These are phyloP conservation scores for Paramormyrops hopkinsi DNA, from an alignment of 2,797 vertebrate genomes.

Conservation along the genomic window DNA sequence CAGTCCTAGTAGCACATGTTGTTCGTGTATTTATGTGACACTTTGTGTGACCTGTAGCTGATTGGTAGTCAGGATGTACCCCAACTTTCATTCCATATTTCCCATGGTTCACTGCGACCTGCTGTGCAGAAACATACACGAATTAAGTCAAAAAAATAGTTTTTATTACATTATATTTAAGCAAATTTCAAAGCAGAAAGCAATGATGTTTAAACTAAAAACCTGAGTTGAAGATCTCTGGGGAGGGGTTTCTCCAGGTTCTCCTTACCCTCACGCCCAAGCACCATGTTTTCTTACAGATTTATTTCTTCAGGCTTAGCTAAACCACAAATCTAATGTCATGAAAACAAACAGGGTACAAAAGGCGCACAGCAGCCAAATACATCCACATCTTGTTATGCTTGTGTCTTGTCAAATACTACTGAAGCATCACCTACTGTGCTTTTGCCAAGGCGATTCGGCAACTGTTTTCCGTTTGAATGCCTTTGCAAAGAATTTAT, in stretches of 20 bases:
- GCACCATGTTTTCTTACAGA: not conserved
- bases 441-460: not conserved
- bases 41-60: not conserved
- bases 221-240: not conserved
- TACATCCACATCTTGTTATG: not conserved
- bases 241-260: not conserved
- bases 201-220: conserved; percentile 1
- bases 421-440: not conserved
- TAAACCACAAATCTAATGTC: conserved; percentile 2
- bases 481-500: conserved; percentile 10
- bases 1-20: not conserved
- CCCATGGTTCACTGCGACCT: not conserved
- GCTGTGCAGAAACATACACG: not conserved
- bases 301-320: not conserved
- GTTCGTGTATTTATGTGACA: not conserved
- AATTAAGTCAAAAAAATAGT: not conserved
- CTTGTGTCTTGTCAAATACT: not conserved
- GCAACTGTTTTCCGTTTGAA: not conserved
- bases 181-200: not conserved
- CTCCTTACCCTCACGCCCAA: not conserved
- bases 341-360: conserved; percentile 1
- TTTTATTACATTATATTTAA: not conserved
- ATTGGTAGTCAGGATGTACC: not conserved
- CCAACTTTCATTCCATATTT: not conserved
- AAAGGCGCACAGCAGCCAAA: not conserved